Evolutionary conservation across 2,888 invertebrate species (phyloP).

Genomic region (Prosopocoilus inquinatus): DNA sequence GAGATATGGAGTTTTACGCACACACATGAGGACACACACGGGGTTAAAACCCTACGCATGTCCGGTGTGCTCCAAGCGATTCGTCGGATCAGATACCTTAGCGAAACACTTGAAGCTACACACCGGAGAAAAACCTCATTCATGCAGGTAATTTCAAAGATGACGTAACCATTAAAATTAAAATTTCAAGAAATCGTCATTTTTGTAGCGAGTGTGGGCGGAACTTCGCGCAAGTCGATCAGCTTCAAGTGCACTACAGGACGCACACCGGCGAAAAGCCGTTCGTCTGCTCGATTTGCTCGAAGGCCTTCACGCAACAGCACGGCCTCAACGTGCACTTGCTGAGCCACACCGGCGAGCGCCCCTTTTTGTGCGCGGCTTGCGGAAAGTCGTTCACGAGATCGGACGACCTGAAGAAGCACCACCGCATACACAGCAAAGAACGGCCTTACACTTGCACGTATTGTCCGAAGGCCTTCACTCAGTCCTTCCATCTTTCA

Average conservation of each 20-base stretch:
- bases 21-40: slow-evolving; percentile 30
- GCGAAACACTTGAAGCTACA: slow-evolving; percentile 28
- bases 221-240: slow-evolving; percentile 34
- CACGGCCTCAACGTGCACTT: slow-evolving; percentile 40
- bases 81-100: slow-evolving; percentile 28
- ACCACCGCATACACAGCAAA: slow-evolving; percentile 35
- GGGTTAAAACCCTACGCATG: slow-evolving; percentile 26
- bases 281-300: slow-evolving; percentile 38
- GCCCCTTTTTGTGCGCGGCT: slow-evolving; percentile 34
- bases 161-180: neutral
- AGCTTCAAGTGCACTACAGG: slow-evolving; percentile 34
- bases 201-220: slow-evolving; percentile 31
- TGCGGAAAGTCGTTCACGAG: slow-evolving; percentile 39
- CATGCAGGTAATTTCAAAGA: slow-evolving; percentile 17
- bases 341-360: slow-evolving; percentile 40
- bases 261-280: slow-evolving; percentile 35
- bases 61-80: slow-evolving; percentile 24
- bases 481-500: slow-evolving; percentile 30
- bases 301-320: slow-evolving; percentile 40
- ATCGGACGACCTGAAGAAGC: slow-evolving; percentile 37
- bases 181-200: neutral
- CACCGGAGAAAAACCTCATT: slow-evolving; percentile 24
- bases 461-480: slow-evolving; percentile 31
- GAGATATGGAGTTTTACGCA: slow-evolving; percentile 27
- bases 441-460: slow-evolving; percentile 38